These are phyloP conservation scores for Apodemia duryi DNA, from an alignment of 2,888 invertebrate species.

Conservation along the genomic window DNA sequence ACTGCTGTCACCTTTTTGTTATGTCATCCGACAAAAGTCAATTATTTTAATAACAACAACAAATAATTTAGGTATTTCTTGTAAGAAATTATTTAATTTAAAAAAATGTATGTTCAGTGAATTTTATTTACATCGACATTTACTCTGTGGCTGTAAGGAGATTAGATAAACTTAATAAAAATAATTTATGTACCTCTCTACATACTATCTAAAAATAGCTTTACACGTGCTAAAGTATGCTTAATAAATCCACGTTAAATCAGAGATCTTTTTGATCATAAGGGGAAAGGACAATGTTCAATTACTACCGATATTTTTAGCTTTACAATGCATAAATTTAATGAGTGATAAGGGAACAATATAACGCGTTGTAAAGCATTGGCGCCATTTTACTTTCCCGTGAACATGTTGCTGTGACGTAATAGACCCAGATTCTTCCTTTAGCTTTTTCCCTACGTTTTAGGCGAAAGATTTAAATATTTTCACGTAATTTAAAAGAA, in stretches of 20 bases:
- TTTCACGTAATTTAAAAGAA: slow-evolving; percentile 42
- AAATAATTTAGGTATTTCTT: slow-evolving; percentile 23
- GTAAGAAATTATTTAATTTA: neutral
- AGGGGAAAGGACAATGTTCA: neutral
- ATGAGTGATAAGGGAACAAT: slow-evolving; percentile 24
- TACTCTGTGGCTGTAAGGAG: neutral
- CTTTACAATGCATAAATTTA: slow-evolving; percentile 21
- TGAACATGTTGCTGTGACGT: slow-evolving; percentile 64
- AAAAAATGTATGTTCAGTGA: neutral
- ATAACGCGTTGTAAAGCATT: slow-evolving; percentile 37
- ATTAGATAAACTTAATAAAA: neutral
- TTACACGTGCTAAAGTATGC: slow-evolving; percentile 53
- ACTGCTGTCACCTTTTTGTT: slow-evolving; percentile 60
- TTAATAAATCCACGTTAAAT: neutral
- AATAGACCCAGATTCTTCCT: slow-evolving; percentile 53
- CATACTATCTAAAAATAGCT: slow-evolving; percentile 62
- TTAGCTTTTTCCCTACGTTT: slow-evolving; percentile 27
- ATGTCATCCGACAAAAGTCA: slow-evolving; percentile 49
- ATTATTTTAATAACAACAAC: slow-evolving; percentile 26
- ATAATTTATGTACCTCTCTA: neutral
- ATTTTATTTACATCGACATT: neutral
- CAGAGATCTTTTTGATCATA: neutral
- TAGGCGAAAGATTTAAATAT: slow-evolving; percentile 24
- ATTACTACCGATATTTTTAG: slow-evolving; percentile 17
- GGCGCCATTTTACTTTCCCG: slow-evolving; percentile 77